Base-by-base conservation (phyloP, 1,140 invertebrate species). In the Lethrus apterus region DNA sequence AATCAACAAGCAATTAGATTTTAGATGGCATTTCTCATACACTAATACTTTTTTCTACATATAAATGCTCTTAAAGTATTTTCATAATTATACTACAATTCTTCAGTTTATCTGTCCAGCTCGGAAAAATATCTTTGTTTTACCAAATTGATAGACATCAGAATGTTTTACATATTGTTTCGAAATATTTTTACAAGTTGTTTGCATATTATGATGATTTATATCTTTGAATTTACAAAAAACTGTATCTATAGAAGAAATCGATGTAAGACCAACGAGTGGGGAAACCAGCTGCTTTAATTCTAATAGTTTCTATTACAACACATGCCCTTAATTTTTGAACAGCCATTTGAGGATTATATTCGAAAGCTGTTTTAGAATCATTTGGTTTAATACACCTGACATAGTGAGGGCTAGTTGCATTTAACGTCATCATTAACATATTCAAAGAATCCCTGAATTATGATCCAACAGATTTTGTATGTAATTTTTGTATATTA, bases 321-420 rank as follows among this genome's bases (percentile, higher is more conserved):
- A 96, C 96, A 66, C 96, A 99, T 0, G 96, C 96, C 56, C 86
- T 71, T 11, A 99, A 71, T 66, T 99, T 96, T 65, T 98, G 93
- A 0, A 98, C 91, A 7, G 93, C 93, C 52, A 95, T 73, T 9
- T 82, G 75, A 0, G 87, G 80, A 59, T 95, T 89, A 68, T 93
- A 96, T 43, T 79, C 79, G 67, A 98, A 99, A 0, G 91, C 70
- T 24, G 80, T 70, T 68, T 98, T 99, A 0, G 78, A 76, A 63
- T 99, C 96, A 67, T 99, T 99, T 15, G 96, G 95, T 70, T 99
- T 99, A 57, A 99, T 97, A 67, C 96, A 99, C 15, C 96, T 79
- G 20, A 99, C 91, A 69, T 99, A 99, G 70, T 99, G 95, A 0
- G 96, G 96, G 0, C 91, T 95, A 0, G 96, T 99, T 2, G 87